Percentiles rank a stretch among this genome's conserved stretches.
phyloP scores from a whole-genome alignment of 2,113 vertebrate genomes.

The Girardinichthys multiradiatus region DNA sequence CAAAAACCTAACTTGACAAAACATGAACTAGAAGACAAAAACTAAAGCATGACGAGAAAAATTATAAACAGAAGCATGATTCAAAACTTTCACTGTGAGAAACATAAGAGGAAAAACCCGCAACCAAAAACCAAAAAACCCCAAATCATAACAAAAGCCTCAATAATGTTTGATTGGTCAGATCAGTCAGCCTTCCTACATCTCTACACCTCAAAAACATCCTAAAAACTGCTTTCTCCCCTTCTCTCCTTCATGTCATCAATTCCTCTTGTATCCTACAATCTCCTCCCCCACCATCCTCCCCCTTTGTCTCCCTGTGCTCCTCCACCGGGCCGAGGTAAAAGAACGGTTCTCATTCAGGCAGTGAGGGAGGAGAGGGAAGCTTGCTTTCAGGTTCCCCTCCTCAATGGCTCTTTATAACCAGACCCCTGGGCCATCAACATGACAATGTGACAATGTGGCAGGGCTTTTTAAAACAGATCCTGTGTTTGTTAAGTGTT shows the following conservation, averaged over 20 bases:
- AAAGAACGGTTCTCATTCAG: constrained; percentile 61
- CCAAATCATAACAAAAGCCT: too few species aligned
- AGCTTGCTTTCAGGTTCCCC: constrained; percentile 57
- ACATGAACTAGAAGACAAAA: too few species aligned
- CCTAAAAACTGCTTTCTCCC: background rate
- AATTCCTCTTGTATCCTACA: constrained; percentile 19
- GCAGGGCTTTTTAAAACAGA: constrained; percentile 71
- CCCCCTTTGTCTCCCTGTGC: constrained; percentile 34
- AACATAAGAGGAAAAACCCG: too few species aligned
- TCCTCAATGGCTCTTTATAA: constrained; percentile 72
- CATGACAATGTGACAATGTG: constrained; percentile 82
- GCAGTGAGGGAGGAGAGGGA: constrained; percentile 25
- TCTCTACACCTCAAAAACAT: constrained; percentile 10
- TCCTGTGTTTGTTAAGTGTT: constrained; percentile 82
- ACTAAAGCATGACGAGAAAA: too few species aligned
- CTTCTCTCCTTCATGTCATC: constrained; percentile 34
- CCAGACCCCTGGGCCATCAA: constrained; percentile 73
- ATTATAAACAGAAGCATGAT: too few species aligned
- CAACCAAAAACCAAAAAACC: too few species aligned
- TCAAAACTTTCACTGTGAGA: too few species aligned
- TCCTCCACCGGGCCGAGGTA: constrained; percentile 48
- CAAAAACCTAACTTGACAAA: too few species aligned
- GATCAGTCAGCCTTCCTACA: background rate
- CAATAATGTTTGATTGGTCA: background rate
- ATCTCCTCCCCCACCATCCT: constrained; percentile 48